Evolutionary conservation across 1,140 invertebrate species (phyloP).

Genomic region (Neodiprion pinetum): DNA sequence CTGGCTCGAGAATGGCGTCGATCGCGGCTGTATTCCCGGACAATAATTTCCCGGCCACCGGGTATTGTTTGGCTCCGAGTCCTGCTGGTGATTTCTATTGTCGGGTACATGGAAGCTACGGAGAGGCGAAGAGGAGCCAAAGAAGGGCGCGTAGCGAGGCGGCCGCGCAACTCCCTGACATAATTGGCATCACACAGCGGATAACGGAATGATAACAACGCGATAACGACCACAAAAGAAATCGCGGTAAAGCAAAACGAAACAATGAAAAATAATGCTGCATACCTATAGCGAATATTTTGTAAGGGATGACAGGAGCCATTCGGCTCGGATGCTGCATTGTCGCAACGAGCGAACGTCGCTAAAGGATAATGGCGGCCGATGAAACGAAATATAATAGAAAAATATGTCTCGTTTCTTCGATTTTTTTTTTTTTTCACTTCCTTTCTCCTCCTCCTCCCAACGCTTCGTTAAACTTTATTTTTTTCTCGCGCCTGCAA

Average conservation of each 20-base stretch:
- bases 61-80: slow-evolving; percentile 28
- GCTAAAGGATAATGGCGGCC: neutral
- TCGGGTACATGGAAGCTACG: slow-evolving; percentile 2
- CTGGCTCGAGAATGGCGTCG: neutral
- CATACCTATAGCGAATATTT: neutral
- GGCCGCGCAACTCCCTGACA: slow-evolving; percentile 20
- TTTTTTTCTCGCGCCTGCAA: too few species aligned
- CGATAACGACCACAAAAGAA: slow-evolving; percentile 32
- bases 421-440: neutral
- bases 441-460: neutral
- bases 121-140: neutral
- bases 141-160: slow-evolving; percentile 7
- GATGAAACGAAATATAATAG: neutral
- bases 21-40: neutral
- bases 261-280: slow-evolving; percentile 28
- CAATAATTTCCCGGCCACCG: neutral
- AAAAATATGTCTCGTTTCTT: neutral
- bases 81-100: slow-evolving; percentile 33
- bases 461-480: too few species aligned
- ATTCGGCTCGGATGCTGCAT: neutral
- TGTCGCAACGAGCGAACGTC: neutral
- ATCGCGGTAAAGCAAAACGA: slow-evolving; percentile 19
- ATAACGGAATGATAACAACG: slow-evolving; percentile 31
- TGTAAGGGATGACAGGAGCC: neutral
- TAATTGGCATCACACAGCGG: slow-evolving; percentile 35